Evolutionary conservation across 2,888 invertebrate species (phyloP).

Genomic region (Brachylomia viminalis): DNA sequence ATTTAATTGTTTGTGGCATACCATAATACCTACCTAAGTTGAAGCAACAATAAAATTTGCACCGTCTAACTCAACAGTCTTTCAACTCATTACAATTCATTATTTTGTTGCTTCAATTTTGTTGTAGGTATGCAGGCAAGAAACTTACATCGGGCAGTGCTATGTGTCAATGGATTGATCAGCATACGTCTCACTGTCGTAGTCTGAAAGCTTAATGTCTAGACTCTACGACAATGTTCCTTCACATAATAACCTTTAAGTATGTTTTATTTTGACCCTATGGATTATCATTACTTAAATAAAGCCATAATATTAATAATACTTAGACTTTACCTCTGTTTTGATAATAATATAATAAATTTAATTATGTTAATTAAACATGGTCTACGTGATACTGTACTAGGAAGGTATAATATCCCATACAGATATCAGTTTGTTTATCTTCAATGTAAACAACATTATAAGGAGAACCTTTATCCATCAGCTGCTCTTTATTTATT

Average conservation of each 20-base stretch:
- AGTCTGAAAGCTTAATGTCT: not conserved
- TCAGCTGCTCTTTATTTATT: conserved; percentile 56
- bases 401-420: conserved; percentile 33
- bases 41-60: not conserved
- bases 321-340: conserved; percentile 15
- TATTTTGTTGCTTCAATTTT: not conserved
- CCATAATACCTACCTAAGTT: not conserved
- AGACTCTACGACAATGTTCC: not conserved
- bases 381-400: conserved; percentile 45
- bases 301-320: conserved; percentile 15
- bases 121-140: not conserved
- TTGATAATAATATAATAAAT: conserved; percentile 30
- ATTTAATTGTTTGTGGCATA: not conserved
- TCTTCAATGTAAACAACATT: conserved; percentile 47
- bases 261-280: not conserved
- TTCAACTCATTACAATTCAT: no score
- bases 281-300: not conserved
- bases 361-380: conserved; percentile 48
- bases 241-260: not conserved
- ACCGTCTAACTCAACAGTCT: not conserved
- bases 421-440: conserved; percentile 34
- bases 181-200: not conserved
- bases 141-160: not conserved
- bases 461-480: conserved; percentile 26
- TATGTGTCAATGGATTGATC: conserved; percentile 18